These are phyloP conservation scores for Pachycephala philippinensis DNA, from an alignment of 2,113 vertebrate genomes.

Conservation along the genomic window DNA sequence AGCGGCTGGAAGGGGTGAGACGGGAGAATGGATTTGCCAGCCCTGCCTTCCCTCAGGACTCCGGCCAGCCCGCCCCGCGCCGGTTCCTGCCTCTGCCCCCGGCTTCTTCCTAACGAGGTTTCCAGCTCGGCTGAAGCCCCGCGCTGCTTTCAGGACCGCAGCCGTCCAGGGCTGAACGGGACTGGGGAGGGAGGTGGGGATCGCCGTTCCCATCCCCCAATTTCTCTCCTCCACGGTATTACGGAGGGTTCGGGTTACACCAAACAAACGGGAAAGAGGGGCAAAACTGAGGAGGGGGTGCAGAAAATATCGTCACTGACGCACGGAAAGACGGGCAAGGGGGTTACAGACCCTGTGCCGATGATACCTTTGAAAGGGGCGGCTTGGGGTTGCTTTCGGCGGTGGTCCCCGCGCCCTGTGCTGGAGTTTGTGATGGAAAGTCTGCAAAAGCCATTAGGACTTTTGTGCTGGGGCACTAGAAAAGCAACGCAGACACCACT, in stretches of 20 bases:
- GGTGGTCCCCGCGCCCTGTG: constrained; percentile 28
- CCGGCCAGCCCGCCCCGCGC: not conserved
- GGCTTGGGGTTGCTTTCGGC: not conserved
- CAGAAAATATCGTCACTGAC: not conserved
- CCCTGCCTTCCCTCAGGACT: not conserved
- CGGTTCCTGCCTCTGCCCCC: constrained; percentile 18
- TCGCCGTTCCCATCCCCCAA: not conserved
- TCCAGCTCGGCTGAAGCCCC: constrained; percentile 24
- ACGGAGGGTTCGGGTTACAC: not conserved
- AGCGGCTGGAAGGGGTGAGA: not conserved
- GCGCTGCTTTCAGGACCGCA: not conserved
- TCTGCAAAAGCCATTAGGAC: constrained; percentile 91
- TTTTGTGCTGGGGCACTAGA: constrained; percentile 79
- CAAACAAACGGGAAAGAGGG: not conserved
- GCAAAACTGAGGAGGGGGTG: not conserved
- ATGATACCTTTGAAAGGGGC: not conserved
- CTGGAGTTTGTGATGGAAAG: constrained; percentile 52
- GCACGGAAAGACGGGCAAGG: not conserved
- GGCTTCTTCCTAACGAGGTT: constrained; percentile 34
- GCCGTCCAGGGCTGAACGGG: not conserved
- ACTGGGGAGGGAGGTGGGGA: too few species aligned
- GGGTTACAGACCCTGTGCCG: not conserved
- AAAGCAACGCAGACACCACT: constrained; percentile 88
- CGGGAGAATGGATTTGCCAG: not conserved
- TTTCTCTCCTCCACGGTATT: not conserved